Conservation (phyloP, 2,888 invertebrate species). For the Lithophane leautieri region DNA sequence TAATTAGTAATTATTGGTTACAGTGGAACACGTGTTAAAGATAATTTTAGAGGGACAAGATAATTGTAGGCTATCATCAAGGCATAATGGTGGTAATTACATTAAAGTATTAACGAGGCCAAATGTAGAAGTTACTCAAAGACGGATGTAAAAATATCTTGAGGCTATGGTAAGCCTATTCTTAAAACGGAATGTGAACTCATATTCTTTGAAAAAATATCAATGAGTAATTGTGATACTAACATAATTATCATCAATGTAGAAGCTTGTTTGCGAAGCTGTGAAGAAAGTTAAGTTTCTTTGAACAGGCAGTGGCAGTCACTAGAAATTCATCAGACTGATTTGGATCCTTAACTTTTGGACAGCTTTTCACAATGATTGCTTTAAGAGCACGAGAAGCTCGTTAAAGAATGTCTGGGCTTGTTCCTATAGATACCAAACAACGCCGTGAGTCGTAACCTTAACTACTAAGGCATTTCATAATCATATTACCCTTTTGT, state of each 20-base stretch:
- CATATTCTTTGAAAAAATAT: constrained; percentile 24
- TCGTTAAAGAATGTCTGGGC: not conserved
- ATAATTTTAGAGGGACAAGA: constrained; percentile 73
- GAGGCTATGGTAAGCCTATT: constrained; percentile 46
- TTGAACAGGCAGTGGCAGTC: not conserved
- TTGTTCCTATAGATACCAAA: not conserved
- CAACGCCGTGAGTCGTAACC: constrained; percentile 2
- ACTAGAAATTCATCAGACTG: not conserved
- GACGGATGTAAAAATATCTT: constrained; percentile 60
- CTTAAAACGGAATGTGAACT: constrained; percentile 24
- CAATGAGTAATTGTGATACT: constrained; percentile 28
- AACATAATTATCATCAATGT: constrained; percentile 7
- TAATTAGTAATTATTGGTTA: constrained; percentile 65
- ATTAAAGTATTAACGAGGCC: constrained; percentile 71
- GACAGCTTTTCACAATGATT: not conserved
- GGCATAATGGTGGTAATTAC: constrained; percentile 70
- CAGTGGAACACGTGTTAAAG: constrained; percentile 65
- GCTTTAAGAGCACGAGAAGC: not conserved
- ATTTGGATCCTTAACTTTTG: not conserved
- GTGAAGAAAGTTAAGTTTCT: constrained; percentile 14
- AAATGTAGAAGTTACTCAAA: constrained; percentile 56
- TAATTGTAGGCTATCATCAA: constrained; percentile 75
- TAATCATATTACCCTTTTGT: constrained; percentile 12
- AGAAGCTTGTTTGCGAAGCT: not conserved
- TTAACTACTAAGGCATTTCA: constrained; percentile 10